Percentiles rank a stretch among this genome's conserved stretches.
Conservation (phyloP, 2,888 invertebrate species). For the Opisthograptis luteolata region DNA sequence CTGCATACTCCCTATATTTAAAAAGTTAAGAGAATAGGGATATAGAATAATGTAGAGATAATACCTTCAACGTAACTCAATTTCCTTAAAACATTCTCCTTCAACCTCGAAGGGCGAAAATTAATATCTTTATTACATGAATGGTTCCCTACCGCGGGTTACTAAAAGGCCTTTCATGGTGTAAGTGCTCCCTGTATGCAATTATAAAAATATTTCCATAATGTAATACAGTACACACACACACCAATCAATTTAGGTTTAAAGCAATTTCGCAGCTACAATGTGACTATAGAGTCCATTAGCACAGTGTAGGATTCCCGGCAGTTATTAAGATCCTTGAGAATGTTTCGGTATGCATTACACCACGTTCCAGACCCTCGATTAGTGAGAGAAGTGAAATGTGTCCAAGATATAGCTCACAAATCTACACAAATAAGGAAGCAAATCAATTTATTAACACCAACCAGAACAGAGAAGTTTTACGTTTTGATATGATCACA, state of each 20-base stretch:
- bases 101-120: not conserved
- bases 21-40: not conserved
- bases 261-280: not conserved
- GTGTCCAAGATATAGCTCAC: no score
- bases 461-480: no score
- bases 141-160: slow-evolving; percentile 20
- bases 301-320: slow-evolving; percentile 18
- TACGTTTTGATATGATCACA: no score
- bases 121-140: slow-evolving; percentile 14
- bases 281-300: slow-evolving; percentile 32
- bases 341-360: no score
- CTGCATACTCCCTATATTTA: no score
- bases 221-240: slow-evolving; percentile 3
- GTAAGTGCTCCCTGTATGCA: slow-evolving; percentile 24
- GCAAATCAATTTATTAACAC: no score
- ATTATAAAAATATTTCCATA: slow-evolving; percentile 23
- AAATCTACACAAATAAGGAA: no score
- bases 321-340: not conserved
- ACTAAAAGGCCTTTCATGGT: slow-evolving; percentile 28
- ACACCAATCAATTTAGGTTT: slow-evolving; percentile 8
- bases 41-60: not conserved
- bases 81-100: slow-evolving; percentile 7
- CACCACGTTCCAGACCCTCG: no score
- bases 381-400: no score
- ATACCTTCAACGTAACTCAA: not conserved